Conservation (phyloP, 2,797 vertebrate species). For the Loris lydekkerianus region DNA sequence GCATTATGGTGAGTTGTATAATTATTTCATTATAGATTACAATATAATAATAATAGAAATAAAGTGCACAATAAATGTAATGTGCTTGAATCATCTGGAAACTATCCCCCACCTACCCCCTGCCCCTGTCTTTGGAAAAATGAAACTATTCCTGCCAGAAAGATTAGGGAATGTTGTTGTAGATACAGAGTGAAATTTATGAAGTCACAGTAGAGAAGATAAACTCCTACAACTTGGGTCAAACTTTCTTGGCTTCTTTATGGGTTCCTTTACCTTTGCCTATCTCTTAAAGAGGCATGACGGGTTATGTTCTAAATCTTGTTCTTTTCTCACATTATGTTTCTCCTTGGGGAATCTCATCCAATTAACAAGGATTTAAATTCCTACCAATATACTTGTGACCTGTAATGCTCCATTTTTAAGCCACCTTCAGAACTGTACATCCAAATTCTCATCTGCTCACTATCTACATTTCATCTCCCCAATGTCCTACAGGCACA, state of each 20-base stretch:
- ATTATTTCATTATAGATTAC: no score
- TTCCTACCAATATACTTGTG: neutral
- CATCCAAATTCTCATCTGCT: neutral
- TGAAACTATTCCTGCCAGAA: no score
- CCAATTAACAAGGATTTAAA: neutral
- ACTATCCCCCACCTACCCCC: no score
- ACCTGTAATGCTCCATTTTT: constrained; percentile 10
- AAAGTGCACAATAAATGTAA: no score
- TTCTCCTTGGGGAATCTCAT: neutral
- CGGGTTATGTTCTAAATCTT: neutral
- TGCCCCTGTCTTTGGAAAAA: no score
- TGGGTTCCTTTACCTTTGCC: neutral
- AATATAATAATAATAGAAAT: no score
- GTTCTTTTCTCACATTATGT: neutral
- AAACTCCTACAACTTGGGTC: neutral
- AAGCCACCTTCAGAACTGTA: neutral
- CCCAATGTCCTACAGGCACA: neutral
- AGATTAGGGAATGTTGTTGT: no score
- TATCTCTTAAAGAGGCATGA: neutral
- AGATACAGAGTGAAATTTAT: neutral
- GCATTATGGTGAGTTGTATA: no score
- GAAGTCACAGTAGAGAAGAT: constrained; percentile 3
- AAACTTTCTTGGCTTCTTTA: neutral
- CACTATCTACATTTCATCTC: neutral
- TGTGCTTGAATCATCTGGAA: no score